Base-by-base conservation (phyloP, 1,140 invertebrate species). In the Charaxes varanes region DNA sequence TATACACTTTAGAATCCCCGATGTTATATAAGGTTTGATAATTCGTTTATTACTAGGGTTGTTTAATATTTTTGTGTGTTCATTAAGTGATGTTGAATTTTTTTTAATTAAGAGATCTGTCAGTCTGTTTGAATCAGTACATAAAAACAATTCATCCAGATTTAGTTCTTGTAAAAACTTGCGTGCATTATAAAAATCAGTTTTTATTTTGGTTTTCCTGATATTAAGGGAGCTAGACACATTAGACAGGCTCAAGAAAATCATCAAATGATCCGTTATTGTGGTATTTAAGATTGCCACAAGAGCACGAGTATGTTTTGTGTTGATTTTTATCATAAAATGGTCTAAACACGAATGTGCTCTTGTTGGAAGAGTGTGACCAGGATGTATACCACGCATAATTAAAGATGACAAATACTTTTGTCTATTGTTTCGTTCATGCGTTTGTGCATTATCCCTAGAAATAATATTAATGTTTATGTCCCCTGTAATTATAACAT, bases 381-480 rank as follows among this genome's bases (percentile, higher is more conserved):
- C 53, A 2, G 58, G 18, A 1, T 53, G 2, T 11, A 62, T 4
- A 3, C 51, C 46, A 15, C 53, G 26, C 4, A 16, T n/a, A n/a
- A n/a, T n/a, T n/a, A n/a, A 2, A 2, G 48, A 26, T 18, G 53
- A 17, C 42, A 52, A 15, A 33, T 62, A 62, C 4, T 19, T 38
- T 6, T 31, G 2, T 22, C 50, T 50, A 23, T 62, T 62, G 5
- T 31, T 42, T 4, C 7, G 16, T 12, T 62, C 50, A 4, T 37
- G 24, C 7, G 19, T 4, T n/a, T 16, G 22, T 32, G 53, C 47
- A 8, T 14, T 30, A 5, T 8, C 6, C 13, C 33, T 50, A 13
- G 1, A 1, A 7, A 36, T 52, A 12, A 56, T 17, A 14, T 52
- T 60, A 15, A 60, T 60, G 35, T 60, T 61, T 19, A 61, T 47